phyloP scores from a whole-genome alignment of 2,113 vertebrate genomes.

The Hippopotamus amphibius region DNA sequence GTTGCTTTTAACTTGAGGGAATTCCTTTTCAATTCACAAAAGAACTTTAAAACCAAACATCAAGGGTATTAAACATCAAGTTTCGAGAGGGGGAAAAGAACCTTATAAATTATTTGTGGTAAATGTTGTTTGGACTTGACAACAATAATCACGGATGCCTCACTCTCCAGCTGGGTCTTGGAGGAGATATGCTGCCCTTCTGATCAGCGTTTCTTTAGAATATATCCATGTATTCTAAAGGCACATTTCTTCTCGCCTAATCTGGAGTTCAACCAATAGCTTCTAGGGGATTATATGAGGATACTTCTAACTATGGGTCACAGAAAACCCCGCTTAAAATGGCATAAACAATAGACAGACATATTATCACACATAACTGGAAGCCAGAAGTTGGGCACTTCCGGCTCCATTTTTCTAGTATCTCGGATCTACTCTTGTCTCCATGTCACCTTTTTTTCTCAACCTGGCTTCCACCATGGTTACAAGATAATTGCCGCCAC shows the following conservation, averaged over 20 bases:
- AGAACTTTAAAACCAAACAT: slow-evolving; percentile 26
- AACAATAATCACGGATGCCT: not conserved
- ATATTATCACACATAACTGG: not conserved
- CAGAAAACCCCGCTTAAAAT: not conserved
- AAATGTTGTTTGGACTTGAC: not conserved
- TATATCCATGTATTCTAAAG: not conserved
- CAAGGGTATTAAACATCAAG: not conserved
- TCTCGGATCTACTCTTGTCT: not conserved
- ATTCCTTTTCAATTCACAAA: slow-evolving; percentile 45
- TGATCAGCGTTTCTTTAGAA: not conserved
- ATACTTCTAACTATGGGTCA: not conserved
- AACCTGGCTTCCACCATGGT: not conserved
- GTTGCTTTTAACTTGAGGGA: slow-evolving; percentile 28
- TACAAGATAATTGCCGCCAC: not conserved
- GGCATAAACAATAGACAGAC: not conserved
- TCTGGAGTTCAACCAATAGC: not conserved
- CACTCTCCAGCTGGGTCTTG: not conserved
- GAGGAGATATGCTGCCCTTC: not conserved
- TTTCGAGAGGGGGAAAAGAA: not conserved
- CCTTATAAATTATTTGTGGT: not conserved
- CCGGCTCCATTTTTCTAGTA: not conserved
- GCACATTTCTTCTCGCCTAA: not conserved
- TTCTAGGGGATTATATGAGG: not conserved
- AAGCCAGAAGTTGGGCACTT: not conserved
- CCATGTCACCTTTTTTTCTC: not conserved